A percentile compares a stretch with the other conserved stretches of the same genome.
phyloP scores from a whole-genome alignment of 92 coral and sea anemone genomes.

The Chrysogorgia sp. region DNA sequence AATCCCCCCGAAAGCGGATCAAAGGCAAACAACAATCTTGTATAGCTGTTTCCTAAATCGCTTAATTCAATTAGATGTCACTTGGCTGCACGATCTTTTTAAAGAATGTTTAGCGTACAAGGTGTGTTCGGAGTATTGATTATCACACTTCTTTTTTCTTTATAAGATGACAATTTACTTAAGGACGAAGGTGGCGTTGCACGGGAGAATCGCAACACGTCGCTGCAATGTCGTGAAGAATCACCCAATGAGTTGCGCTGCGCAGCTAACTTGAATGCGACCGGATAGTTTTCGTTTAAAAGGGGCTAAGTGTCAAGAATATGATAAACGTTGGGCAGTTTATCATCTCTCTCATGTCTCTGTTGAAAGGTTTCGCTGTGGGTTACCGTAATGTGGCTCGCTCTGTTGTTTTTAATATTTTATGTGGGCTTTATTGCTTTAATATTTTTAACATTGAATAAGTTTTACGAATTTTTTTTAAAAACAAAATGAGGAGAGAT shows the following conservation, averaged over 20 bases:
- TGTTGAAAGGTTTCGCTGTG: slow-evolving; percentile 26
- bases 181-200: too few species aligned
- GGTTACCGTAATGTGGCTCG: background rate
- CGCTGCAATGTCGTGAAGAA: too few species aligned
- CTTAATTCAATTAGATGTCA: slow-evolving; percentile 43
- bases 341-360: slow-evolving; percentile 29
- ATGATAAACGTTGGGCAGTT: slow-evolving; percentile 50
- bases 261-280: background rate
- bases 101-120: slow-evolving; percentile 16
- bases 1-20: slow-evolving; percentile 31
- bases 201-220: too few species aligned
- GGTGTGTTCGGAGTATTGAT: background rate
- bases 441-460: too few species aligned
- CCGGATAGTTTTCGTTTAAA: background rate
- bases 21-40: slow-evolving; percentile 2
- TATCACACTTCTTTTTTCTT: too few species aligned
- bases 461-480: too few species aligned
- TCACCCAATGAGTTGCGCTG: slow-evolving; percentile 1
- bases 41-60: slow-evolving; percentile 24
- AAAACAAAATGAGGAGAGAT: too few species aligned
- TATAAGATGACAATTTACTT: too few species aligned
- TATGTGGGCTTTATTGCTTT: too few species aligned
- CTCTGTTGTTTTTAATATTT: too few species aligned
- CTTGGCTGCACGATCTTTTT: slow-evolving; percentile 15
- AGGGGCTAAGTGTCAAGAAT: slow-evolving; percentile 32